Conservation (phyloP, 2,888 invertebrate genomes). For the Coecobrya sp. region DNA sequence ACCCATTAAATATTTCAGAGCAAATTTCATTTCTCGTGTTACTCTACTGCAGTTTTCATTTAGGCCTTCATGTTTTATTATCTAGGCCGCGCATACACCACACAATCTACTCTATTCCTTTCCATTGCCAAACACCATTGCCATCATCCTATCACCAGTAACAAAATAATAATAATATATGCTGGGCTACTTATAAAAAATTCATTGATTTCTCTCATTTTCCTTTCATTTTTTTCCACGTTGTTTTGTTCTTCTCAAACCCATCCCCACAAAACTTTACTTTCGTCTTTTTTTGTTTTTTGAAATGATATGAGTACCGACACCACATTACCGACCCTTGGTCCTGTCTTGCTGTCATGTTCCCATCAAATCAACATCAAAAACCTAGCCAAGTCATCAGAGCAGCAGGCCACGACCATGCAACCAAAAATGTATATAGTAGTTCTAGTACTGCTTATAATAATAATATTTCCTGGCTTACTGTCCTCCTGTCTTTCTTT, state of each 20-base stretch:
- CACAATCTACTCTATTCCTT: neutral
- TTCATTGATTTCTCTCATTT: slow-evolving; percentile 69
- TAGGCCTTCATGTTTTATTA: neutral
- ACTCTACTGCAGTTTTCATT: neutral
- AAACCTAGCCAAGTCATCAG: neutral
- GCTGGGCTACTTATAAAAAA: slow-evolving; percentile 50
- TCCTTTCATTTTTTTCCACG: neutral
- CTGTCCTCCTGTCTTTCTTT: slow-evolving; percentile 13
- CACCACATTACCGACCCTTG: slow-evolving; percentile 44
- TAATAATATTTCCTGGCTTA: neutral
- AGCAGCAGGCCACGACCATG: neutral
- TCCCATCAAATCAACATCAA: slow-evolving; percentile 65
- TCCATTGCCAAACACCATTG: neutral
- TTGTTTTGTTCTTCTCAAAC: neutral
- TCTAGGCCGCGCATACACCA: slow-evolving; percentile 1
- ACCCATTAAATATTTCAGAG: neutral
- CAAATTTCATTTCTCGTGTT: neutral
- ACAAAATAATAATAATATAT: neutral
- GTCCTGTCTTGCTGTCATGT: slow-evolving; percentile 66
- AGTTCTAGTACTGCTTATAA: neutral
- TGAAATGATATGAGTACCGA: slow-evolving; percentile 35
- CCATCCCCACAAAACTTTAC: neutral
- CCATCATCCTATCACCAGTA: neutral
- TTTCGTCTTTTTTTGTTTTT: slow-evolving; percentile 39
- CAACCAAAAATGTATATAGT: slow-evolving; percentile 21